These are phyloP conservation scores for Cynopterus sphinx DNA, from an alignment of 2,797 vertebrate genomes.

Conservation along the genomic window DNA sequence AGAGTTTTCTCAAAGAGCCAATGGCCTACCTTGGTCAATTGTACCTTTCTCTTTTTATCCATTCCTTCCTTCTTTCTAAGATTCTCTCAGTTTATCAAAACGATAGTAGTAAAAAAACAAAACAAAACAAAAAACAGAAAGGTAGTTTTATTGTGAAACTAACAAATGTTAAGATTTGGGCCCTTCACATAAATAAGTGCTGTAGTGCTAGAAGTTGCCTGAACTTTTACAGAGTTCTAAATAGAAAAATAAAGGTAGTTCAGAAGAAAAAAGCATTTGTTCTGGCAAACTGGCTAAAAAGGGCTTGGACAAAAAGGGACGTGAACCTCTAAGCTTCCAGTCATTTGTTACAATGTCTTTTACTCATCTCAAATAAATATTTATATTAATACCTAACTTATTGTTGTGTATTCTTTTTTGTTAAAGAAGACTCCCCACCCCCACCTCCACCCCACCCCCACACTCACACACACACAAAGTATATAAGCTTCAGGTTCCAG, in stretches of 20 bases:
- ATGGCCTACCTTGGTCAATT: not conserved
- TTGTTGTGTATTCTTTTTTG: not conserved
- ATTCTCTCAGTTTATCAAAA: not conserved
- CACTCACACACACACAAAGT: not conserved
- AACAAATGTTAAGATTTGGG: not conserved
- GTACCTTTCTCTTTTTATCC: not conserved
- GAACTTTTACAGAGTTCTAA: not conserved
- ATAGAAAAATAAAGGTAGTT: not conserved
- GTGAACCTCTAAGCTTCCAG: not conserved
- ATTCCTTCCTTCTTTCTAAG: not conserved
- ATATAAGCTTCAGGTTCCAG: not conserved
- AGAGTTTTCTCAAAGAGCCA: not conserved
- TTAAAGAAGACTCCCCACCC: not conserved
- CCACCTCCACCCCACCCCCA: too few species aligned
- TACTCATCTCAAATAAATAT: slow-evolving; percentile 15
- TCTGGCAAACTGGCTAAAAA: not conserved
- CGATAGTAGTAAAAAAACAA: not conserved
- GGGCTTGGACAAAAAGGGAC: not conserved
- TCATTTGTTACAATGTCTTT: not conserved
- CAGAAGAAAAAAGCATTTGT: not conserved
- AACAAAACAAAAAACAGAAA: not conserved
- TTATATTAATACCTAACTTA: not conserved
- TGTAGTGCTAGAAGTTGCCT: not conserved
- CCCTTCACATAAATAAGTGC: not conserved
- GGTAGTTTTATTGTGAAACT: not conserved